Percentiles rank a stretch among this genome's conserved stretches.
Evolutionary conservation across 53 echinoderm and acorn worm genomes (phyloP).

Genomic region (Echinarachnius parma): DNA sequence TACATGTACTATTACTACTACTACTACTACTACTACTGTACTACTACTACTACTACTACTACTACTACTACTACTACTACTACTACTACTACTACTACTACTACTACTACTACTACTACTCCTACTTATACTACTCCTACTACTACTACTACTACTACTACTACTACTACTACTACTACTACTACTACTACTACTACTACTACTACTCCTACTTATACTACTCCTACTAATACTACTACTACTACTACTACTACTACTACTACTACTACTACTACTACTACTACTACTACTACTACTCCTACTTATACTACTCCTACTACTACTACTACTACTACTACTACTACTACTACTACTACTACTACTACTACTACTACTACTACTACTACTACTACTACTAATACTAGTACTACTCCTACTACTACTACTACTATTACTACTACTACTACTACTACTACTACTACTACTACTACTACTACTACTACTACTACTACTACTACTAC

Average conservation of each 20-base stretch:
- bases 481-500: not conserved
- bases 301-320: not conserved
- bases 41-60: not conserved
- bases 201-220: not conserved
- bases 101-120: not conserved
- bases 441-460: not conserved
- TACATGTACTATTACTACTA: not conserved
- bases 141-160: not conserved
- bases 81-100: not conserved
- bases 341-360: not conserved
- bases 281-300: not conserved
- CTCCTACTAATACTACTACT: not conserved
- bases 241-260: not conserved
- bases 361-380: not conserved
- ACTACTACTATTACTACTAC: not conserved
- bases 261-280: not conserved
- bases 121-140: not conserved
- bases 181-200: not conserved
- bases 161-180: not conserved
- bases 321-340: not conserved
- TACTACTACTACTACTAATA: not conserved
- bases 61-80: conserved; percentile 1
- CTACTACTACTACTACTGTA: not conserved
- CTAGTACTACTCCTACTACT: not conserved
- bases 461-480: not conserved